These are phyloP conservation scores for Halocynthia roretzi DNA, from an alignment of 23 tunicate species.

Conservation along the genomic window DNA sequence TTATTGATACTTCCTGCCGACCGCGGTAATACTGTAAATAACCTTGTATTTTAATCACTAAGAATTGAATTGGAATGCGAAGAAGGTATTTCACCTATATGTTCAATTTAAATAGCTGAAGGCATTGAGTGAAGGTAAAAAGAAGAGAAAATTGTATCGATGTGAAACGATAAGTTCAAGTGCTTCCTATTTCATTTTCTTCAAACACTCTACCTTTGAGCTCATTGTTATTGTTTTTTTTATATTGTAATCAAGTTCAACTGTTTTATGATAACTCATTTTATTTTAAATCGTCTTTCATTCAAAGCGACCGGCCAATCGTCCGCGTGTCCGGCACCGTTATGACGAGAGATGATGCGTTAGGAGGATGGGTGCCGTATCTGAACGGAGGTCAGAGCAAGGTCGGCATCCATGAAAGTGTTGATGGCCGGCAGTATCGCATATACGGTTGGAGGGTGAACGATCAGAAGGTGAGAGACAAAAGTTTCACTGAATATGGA, in stretches of 20 bases:
- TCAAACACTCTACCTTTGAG: neutral
- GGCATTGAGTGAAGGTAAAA: too few species aligned
- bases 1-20: too few species aligned
- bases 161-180: constrained; percentile 13
- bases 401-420: constrained; percentile 81
- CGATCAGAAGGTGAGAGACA: constrained; percentile 45
- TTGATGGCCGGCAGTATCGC: constrained; percentile 40
- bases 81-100: too few species aligned
- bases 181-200: neutral
- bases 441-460: constrained; percentile 65
- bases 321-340: constrained; percentile 84
- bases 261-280: neutral
- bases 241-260: neutral
- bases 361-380: constrained; percentile 68
- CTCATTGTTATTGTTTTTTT: neutral
- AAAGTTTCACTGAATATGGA: too few species aligned
- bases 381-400: constrained; percentile 68
- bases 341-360: constrained; percentile 67
- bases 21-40: too few species aligned
- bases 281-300: neutral
- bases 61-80: too few species aligned
- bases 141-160: neutral
- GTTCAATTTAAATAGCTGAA: too few species aligned
- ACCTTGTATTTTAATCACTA: too few species aligned
- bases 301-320: constrained; percentile 82